These are phyloP conservation scores for Proterorhinus semilunaris DNA, from an alignment of 2,113 vertebrate genomes.

Conservation along the genomic window DNA sequence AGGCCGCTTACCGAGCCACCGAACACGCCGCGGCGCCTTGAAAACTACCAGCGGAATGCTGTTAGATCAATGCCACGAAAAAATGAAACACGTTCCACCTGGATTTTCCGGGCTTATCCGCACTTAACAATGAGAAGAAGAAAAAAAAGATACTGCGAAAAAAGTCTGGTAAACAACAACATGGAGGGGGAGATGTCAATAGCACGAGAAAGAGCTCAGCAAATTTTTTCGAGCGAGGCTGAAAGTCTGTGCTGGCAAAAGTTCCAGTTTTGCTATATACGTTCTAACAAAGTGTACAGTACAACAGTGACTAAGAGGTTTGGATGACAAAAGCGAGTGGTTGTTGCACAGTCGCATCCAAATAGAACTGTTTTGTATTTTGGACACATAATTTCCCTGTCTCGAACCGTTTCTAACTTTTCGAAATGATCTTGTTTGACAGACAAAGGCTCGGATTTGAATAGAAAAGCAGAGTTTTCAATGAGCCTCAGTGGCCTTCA, in stretches of 20 bases:
- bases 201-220: constrained; percentile 2
- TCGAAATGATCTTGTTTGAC: too few species aligned
- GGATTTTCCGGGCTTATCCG: constrained; percentile 2
- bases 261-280: neutral
- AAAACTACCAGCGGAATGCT: constrained; percentile 2
- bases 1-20: constrained; percentile 1
- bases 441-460: too few species aligned
- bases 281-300: neutral
- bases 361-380: too few species aligned
- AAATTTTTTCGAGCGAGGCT: constrained; percentile 9
- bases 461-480: too few species aligned
- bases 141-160: neutral
- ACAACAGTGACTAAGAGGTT: neutral
- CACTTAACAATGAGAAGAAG: neutral
- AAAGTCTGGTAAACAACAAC: constrained; percentile 2
- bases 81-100: constrained; percentile 8
- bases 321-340: neutral
- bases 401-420: too few species aligned
- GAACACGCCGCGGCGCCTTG: constrained; percentile 2
- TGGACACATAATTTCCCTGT: too few species aligned
- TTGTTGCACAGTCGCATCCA: neutral
- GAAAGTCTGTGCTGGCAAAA: neutral
- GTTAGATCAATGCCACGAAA: constrained; percentile 3
- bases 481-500: too few species aligned
- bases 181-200: neutral